These are phyloP conservation scores for Dinoponera quadriceps DNA, from an alignment of 1,140 invertebrate genomes.

Conservation along the genomic window DNA sequence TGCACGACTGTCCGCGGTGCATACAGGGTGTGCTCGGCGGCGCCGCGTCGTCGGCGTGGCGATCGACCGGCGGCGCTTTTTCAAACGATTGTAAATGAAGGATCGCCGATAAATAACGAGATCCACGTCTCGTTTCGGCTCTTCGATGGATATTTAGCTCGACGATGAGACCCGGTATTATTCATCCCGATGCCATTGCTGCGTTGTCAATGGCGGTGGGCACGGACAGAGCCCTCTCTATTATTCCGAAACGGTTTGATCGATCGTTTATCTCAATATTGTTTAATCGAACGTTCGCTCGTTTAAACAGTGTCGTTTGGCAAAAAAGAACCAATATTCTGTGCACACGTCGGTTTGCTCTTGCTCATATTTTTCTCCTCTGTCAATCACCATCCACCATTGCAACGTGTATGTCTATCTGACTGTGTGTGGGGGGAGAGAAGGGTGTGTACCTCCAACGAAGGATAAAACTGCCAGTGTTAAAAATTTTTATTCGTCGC, in stretches of 20 bases:
- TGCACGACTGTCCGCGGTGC: background rate
- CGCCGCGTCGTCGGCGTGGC: background rate
- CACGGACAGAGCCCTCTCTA: too few species aligned
- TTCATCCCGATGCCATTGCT: conserved; percentile 23
- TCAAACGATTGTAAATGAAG: conserved; percentile 19
- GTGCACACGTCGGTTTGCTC: background rate
- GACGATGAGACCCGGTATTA: background rate
- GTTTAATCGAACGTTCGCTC: conserved; percentile 38
- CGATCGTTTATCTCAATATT: conserved; percentile 17
- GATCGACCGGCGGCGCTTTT: background rate
- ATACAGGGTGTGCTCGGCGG: background rate
- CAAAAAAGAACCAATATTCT: conserved; percentile 19
- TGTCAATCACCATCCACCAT: conserved; percentile 1
- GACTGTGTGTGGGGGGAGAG: too few species aligned
- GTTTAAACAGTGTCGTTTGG: conserved; percentile 42
- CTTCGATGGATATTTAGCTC: conserved; percentile 41
- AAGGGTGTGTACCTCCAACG: background rate
- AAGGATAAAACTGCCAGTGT: conserved; percentile 6
- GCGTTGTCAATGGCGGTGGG: too few species aligned
- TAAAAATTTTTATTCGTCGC: conserved; percentile 10
- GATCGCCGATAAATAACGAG: background rate
- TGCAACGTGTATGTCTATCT: too few species aligned
- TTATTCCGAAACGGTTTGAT: conserved; percentile 15
- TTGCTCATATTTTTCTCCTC: conserved; percentile 28
- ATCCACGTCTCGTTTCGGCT: background rate